Percentiles rank a stretch among this genome's conserved stretches.
These are phyloP conservation scores for Chalcis sispes DNA, from an alignment of 2,888 invertebrate genomes.

Conservation along the genomic window DNA sequence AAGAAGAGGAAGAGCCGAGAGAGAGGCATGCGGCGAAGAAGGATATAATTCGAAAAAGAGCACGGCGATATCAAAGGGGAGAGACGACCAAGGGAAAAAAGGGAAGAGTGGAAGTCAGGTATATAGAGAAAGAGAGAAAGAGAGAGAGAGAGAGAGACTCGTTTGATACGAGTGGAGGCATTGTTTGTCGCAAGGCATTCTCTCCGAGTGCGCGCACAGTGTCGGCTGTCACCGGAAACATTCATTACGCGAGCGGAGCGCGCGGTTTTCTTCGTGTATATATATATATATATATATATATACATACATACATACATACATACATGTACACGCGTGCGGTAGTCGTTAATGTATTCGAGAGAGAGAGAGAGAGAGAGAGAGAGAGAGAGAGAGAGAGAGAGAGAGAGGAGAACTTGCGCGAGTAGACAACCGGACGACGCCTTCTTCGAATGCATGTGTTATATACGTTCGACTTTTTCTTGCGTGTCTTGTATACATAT, in stretches of 20 bases:
- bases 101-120: background rate
- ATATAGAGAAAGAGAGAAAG: background rate
- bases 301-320: no score
- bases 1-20: conserved; percentile 8
- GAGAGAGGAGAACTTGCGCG: no score
- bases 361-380: no score
- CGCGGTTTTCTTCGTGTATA: conserved; percentile 63
- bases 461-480: conserved; percentile 28
- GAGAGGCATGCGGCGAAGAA: background rate
- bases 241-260: conserved; percentile 68
- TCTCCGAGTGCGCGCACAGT: conserved; percentile 37
- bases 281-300: no score
- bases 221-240: conserved; percentile 73
- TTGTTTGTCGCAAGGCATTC: conserved; percentile 73
- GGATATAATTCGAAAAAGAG: no score
- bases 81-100: background rate
- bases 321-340: no score
- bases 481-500: background rate
- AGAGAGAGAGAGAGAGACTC: conserved; percentile 16
- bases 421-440: conserved; percentile 57
- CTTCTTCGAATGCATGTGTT: conserved; percentile 10
- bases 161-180: conserved; percentile 65
- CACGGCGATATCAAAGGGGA: no score
- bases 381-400: no score
- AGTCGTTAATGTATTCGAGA: no score